A percentile compares a stretch with the other conserved stretches of the same genome.
Conservation (phyloP, 2,888 invertebrate species). For the Sthenelais limicola region DNA sequence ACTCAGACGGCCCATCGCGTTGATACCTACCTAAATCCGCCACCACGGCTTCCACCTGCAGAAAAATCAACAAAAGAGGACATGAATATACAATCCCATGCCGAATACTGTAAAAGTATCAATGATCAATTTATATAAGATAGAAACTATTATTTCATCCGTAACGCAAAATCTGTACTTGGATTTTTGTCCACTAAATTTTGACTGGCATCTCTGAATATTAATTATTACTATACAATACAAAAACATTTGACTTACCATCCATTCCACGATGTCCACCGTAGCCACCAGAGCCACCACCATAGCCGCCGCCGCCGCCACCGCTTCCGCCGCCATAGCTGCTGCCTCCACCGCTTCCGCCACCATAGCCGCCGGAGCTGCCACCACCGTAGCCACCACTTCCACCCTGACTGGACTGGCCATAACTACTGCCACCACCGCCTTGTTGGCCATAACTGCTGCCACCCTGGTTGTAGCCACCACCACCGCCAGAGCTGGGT, state of each 20-base stretch:
- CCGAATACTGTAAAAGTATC: too few relatives aligned
- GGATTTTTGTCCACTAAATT: too few relatives aligned
- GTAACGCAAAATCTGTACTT: not conserved
- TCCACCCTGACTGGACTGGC: slow-evolving; percentile 49
- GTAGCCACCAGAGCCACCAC: slow-evolving; percentile 64
- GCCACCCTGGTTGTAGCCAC: slow-evolving; percentile 36
- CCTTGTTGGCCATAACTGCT: slow-evolving; percentile 33
- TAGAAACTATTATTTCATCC: too few relatives aligned
- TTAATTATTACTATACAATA: too few relatives aligned
- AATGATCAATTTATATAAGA: too few relatives aligned
- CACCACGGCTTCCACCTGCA: slow-evolving; percentile 35
- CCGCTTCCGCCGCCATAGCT: slow-evolving; percentile 31
- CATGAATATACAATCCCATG: too few relatives aligned
- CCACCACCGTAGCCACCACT: slow-evolving; percentile 42
- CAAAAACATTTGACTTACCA: not conserved
- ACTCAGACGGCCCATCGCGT: not conserved
- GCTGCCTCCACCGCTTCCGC: slow-evolving; percentile 49
- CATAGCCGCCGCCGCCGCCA: slow-evolving; percentile 50
- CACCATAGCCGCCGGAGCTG: slow-evolving; percentile 40
- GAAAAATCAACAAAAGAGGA: slow-evolving; percentile 7
- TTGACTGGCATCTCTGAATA: too few relatives aligned
- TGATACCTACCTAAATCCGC: slow-evolving; percentile 36
- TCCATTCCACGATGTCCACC: slow-evolving; percentile 67
- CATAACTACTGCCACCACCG: slow-evolving; percentile 31
- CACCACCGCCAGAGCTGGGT: slow-evolving; percentile 1